These are phyloP conservation scores for Hippasteria phrygiana DNA, from an alignment of 53 echinoderm and acorn worm species.

Conservation along the genomic window DNA sequence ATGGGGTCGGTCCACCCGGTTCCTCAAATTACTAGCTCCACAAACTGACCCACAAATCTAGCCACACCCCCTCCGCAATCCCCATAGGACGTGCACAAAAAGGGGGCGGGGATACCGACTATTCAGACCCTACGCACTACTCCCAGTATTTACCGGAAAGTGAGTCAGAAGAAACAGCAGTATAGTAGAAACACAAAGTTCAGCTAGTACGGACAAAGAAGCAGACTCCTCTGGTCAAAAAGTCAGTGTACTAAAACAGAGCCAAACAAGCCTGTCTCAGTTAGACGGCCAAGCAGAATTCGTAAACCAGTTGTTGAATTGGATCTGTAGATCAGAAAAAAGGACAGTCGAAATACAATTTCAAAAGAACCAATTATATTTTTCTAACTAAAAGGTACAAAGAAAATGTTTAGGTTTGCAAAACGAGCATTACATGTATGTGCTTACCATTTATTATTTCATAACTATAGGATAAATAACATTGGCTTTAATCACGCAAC, in stretches of 20 bases:
- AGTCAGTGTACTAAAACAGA: slow-evolving; percentile 32
- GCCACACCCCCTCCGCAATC: no score
- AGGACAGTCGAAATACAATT: not conserved
- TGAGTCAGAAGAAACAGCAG: slow-evolving; percentile 2
- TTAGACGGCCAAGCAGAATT: not conserved
- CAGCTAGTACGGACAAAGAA: slow-evolving; percentile 24
- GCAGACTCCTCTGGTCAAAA: slow-evolving; percentile 31
- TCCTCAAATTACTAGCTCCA: no score
- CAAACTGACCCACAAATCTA: no score
- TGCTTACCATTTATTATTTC: not conserved
- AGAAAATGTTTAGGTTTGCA: not conserved
- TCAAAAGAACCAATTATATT: not conserved
- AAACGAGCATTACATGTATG: not conserved
- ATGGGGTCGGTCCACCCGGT: no score
- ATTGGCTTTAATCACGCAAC: not conserved
- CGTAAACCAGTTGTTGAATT: slow-evolving; percentile 1
- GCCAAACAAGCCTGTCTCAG: not conserved
- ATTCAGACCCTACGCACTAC: no score
- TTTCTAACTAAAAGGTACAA: not conserved
- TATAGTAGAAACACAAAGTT: not conserved
- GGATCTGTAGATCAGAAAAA: slow-evolving; percentile 6
- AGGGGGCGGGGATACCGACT: no score
- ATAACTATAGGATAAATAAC: not conserved
- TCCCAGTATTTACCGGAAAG: slow-evolving; percentile 1
- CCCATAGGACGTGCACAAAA: no score